These are phyloP conservation scores for Drepana falcataria DNA, from an alignment of 2,888 invertebrate genomes.

Conservation along the genomic window DNA sequence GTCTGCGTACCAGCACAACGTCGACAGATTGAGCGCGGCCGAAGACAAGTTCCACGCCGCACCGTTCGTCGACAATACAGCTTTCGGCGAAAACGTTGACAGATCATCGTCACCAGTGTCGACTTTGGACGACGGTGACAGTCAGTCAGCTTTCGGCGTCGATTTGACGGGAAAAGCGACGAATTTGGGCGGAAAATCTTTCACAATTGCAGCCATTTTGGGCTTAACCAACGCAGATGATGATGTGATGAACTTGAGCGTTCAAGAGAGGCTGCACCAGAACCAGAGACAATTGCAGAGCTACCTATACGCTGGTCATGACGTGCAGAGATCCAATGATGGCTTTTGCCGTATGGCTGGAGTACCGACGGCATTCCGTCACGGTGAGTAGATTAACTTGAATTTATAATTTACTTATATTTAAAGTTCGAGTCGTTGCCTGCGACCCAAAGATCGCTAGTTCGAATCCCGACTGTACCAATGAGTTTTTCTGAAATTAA, in stretches of 20 bases:
- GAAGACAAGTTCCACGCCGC: constrained; percentile 46
- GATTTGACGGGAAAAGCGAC: constrained; percentile 67
- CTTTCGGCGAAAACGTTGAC: constrained; percentile 37
- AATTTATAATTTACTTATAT: too few species aligned
- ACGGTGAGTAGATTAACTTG: constrained; percentile 40
- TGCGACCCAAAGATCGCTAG: too few species aligned
- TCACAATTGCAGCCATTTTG: constrained; percentile 93
- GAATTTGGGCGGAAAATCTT: constrained; percentile 82
- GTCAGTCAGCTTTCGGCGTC: constrained; percentile 61
- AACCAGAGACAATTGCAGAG: constrained; percentile 62
- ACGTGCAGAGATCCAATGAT: constrained; percentile 59
- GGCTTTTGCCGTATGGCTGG: constrained; percentile 58
- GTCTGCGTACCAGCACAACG: constrained; percentile 56
- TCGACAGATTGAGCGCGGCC: constrained; percentile 40
- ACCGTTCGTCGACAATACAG: constrained; percentile 25
- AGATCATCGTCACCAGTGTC: constrained; percentile 57
- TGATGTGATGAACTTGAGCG: constrained; percentile 76
- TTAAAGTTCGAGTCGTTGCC: too few species aligned
- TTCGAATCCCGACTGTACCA: too few species aligned
- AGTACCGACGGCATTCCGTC: constrained; percentile 47
- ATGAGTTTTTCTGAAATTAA: too few species aligned
- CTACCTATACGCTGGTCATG: constrained; percentile 63
- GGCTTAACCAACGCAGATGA: constrained; percentile 81
- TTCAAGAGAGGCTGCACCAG: constrained; percentile 69
- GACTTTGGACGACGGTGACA: constrained; percentile 59